A percentile compares a stretch with the other conserved stretches of the same genome.
Conservation (phyloP, 2,113 vertebrate species). For the Pangasianodon hypophthalmus region DNA sequence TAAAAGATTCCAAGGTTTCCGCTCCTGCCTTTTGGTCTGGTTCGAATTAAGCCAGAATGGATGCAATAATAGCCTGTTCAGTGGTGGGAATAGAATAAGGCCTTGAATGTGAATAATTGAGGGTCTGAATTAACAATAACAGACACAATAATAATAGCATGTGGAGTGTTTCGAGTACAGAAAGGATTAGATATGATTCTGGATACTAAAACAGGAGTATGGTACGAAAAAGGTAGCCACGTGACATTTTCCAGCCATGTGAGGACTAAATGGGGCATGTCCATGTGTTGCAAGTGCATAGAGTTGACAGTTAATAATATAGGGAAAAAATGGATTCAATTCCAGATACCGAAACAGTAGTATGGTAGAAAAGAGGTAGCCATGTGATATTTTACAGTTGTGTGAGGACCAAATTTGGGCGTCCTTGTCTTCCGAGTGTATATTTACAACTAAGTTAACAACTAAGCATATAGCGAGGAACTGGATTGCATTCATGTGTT, state of each 20-base stretch:
- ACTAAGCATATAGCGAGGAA: neutral
- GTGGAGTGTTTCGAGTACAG: neutral
- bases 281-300: neutral
- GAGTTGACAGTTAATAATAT: neutral
- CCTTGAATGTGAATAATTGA: neutral
- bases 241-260: neutral
- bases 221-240: neutral
- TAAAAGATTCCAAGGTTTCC: conserved; percentile 18
- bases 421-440: neutral
- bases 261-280: neutral
- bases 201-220: neutral
- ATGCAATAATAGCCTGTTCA: conserved; percentile 20
- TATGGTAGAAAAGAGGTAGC: neutral
- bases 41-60: neutral
- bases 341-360: neutral
- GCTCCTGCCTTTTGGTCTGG: conserved; percentile 3
- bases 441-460: neutral
- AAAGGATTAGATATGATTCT: neutral
- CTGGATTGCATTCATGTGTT: neutral
- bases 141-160: conserved; percentile 28
- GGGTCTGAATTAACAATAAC: conserved; percentile 14
- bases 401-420: neutral
- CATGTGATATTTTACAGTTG: neutral
- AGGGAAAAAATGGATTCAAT: neutral
- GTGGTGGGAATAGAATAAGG: neutral